Evolutionary conservation across 2,113 vertebrate species (phyloP).

Genomic region (Lampris incognitus): DNA sequence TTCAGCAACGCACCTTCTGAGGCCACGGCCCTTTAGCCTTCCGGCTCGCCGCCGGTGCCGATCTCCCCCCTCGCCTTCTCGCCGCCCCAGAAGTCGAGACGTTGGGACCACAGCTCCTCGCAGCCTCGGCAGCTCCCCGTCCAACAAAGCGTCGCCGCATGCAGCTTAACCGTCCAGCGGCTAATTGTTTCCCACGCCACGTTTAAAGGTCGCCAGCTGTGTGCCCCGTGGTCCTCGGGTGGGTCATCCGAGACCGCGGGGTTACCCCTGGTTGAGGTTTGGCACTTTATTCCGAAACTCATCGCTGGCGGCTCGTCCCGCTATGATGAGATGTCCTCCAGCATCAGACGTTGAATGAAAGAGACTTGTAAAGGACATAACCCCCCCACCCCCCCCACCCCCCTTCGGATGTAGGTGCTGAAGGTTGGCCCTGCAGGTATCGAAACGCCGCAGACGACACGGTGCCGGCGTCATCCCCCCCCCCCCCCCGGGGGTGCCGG

Average conservation of each 20-base stretch:
- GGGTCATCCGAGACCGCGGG: slow-evolving; percentile 52
- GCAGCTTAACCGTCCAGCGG: slow-evolving; percentile 39
- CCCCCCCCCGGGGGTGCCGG: slow-evolving; percentile 14
- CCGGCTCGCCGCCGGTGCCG: slow-evolving; percentile 43
- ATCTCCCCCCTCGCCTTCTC: slow-evolving; percentile 45
- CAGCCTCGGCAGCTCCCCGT: slow-evolving; percentile 13
- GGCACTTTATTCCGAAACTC: slow-evolving; percentile 65
- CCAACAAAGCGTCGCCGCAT: slow-evolving; percentile 26
- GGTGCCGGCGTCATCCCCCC: slow-evolving; percentile 20
- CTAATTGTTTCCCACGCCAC: slow-evolving; percentile 57
- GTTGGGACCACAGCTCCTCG: slow-evolving; percentile 2
- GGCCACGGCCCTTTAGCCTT: slow-evolving; percentile 46
- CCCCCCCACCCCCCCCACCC: background rate
- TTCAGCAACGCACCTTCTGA: slow-evolving; percentile 29
- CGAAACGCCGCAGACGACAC: slow-evolving; percentile 58
- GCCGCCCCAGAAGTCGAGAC: slow-evolving; percentile 11
- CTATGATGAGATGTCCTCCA: slow-evolving; percentile 44
- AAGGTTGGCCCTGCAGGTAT: slow-evolving; percentile 61
- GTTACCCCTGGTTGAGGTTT: slow-evolving; percentile 51
- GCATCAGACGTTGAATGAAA: slow-evolving; percentile 17
- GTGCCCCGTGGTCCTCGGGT: slow-evolving; percentile 29
- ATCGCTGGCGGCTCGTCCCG: slow-evolving; percentile 34
- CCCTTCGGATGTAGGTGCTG: slow-evolving; percentile 37
- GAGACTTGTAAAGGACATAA: slow-evolving; percentile 46
- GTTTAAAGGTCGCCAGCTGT: slow-evolving; percentile 55